Conservation (phyloP, 2,888 invertebrate species). For the Lasioglossum vierecki region DNA sequence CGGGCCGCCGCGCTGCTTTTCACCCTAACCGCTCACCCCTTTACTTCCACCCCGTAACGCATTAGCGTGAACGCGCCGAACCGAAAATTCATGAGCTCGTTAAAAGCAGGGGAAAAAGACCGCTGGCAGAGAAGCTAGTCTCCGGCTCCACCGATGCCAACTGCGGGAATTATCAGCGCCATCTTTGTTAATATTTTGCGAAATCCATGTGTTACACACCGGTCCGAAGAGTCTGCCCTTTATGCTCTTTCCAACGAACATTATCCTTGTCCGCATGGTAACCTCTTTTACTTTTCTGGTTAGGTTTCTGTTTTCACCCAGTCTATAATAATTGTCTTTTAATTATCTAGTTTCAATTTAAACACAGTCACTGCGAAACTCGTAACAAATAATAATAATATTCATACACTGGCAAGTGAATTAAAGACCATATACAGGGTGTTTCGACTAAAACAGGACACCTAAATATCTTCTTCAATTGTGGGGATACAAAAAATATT, state of each 20-base stretch:
- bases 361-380: no score
- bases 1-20: slow-evolving; percentile 24
- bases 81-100: slow-evolving; percentile 53
- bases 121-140: neutral
- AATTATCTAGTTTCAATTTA: no score
- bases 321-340: neutral
- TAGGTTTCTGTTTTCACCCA: neutral
- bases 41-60: slow-evolving; percentile 38
- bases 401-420: no score
- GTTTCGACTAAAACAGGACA: no score
- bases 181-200: slow-evolving; percentile 4
- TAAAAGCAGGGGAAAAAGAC: slow-evolving; percentile 32
- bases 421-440: no score
- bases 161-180: neutral
- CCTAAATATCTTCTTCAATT: no score
- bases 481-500: no score
- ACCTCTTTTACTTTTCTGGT: no score
- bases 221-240: neutral
- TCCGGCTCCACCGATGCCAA: neutral
- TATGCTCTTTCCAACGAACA: no score
- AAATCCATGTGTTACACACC: neutral
- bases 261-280: no score
- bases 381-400: no score
- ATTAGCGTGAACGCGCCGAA: slow-evolving; percentile 46
- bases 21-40: slow-evolving; percentile 26